These are phyloP conservation scores for Colistium nudipinnis DNA, from an alignment of 2,113 vertebrate species.

Conservation along the genomic window DNA sequence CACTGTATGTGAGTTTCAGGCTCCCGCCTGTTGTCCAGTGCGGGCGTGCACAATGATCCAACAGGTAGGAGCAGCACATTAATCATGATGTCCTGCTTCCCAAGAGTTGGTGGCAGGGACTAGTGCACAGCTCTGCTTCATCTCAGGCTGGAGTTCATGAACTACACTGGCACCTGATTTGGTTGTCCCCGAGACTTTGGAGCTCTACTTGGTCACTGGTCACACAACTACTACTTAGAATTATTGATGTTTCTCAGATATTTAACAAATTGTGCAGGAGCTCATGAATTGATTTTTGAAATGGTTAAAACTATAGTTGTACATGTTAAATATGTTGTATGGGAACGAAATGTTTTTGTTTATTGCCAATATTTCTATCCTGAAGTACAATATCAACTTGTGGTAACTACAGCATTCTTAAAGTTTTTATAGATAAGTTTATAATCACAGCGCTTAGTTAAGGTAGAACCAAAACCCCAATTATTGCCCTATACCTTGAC, in stretches of 20 bases:
- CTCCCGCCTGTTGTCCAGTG: constrained; percentile 28
- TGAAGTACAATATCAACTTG: not conserved
- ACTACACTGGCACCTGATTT: constrained; percentile 29
- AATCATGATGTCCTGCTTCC: constrained; percentile 37
- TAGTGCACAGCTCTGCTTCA: constrained; percentile 33
- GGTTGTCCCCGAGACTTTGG: constrained; percentile 29
- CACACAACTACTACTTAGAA: too few species aligned
- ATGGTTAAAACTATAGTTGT: not conserved
- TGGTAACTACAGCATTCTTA: not conserved
- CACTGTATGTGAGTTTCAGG: not conserved
- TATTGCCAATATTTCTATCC: not conserved
- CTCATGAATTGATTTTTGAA: not conserved
- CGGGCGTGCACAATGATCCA: constrained; percentile 25
- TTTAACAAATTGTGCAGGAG: not conserved
- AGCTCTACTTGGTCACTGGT: constrained; percentile 14
- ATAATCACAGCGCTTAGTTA: not conserved
- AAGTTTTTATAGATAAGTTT: not conserved
- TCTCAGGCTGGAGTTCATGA: constrained; percentile 38
- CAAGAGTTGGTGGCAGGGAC: constrained; percentile 14
- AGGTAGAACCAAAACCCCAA: not conserved
- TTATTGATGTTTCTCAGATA: constrained; percentile 10
- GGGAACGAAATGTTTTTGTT: not conserved
- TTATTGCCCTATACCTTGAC: not conserved
- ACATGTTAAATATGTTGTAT: too few species aligned
- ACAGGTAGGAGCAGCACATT: constrained; percentile 43